A percentile compares a stretch with the other conserved stretches of the same genome.
phyloP scores from a whole-genome alignment of 1,140 invertebrate genomes.

The Aphis gossypii region DNA sequence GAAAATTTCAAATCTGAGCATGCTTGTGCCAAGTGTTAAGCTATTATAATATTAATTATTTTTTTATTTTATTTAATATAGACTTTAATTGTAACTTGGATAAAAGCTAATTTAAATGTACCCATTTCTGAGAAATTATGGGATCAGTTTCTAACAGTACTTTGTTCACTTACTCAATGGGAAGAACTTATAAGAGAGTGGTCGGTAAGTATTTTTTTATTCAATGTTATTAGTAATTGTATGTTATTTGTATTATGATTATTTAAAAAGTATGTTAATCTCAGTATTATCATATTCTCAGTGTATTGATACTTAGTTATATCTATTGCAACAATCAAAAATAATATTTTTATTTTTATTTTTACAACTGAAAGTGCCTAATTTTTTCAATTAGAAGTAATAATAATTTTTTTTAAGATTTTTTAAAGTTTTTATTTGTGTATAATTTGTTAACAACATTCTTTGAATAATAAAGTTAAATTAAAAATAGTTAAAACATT shows the following conservation, averaged over 20 bases:
- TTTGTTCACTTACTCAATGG: conserved; percentile 90
- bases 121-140: conserved; percentile 86
- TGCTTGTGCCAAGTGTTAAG: not conserved
- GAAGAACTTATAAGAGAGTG: conserved; percentile 95
- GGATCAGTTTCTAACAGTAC: conserved; percentile 90
- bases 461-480: no score
- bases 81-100: conserved; percentile 97
- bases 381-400: not conserved
- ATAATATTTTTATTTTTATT: not conserved
- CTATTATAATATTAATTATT: not conserved
- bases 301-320: not conserved
- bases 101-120: conserved; percentile 96
- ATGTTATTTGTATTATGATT: not conserved
- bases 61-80: conserved; percentile 68
- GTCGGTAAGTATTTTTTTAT: conserved; percentile 74
- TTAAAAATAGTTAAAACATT: no score
- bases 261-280: not conserved
- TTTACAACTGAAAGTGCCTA: not conserved
- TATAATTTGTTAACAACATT: not conserved
- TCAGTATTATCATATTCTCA: not conserved
- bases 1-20: not conserved
- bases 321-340: not conserved
- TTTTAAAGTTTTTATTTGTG: not conserved
- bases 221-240: not conserved
- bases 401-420: not conserved